Evolutionary conservation across 2,888 invertebrate genomes (phyloP).

Genomic region (Anthrax anthrax): DNA sequence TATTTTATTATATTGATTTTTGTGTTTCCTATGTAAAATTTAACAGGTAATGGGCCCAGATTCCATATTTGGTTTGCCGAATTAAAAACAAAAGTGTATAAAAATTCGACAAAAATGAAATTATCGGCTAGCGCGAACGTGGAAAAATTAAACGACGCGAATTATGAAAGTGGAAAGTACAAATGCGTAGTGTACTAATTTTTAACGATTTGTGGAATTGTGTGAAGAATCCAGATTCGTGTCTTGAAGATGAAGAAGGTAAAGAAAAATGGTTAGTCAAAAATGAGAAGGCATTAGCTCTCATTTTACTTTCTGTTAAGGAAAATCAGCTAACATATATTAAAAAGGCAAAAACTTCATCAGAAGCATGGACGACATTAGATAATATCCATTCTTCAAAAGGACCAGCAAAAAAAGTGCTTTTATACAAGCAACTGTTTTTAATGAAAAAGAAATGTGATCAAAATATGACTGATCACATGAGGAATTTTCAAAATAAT

Average conservation of each 20-base stretch:
- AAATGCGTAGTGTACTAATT: no score
- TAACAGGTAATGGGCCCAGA: no score
- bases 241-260: background rate
- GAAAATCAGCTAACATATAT: constrained; percentile 5
- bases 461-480: constrained; percentile 2
- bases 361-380: constrained; percentile 4
- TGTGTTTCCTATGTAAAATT: no score
- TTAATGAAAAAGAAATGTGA: constrained; percentile 3
- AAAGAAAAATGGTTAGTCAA: constrained; percentile 2
- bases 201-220: constrained; percentile 8
- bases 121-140: no score
- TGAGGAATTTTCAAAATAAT: constrained; percentile 2
- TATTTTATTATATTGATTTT: no score
- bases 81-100: constrained; percentile 3
- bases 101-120: constrained; percentile 3
- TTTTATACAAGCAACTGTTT: constrained; percentile 5
- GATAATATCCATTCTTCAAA: constrained; percentile 4
- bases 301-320: constrained; percentile 3
- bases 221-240: background rate
- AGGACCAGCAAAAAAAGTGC: constrained; percentile 5
- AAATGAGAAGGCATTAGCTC: constrained; percentile 6
- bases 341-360: constrained; percentile 4
- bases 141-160: no score
- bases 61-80: no score
- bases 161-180: no score